Base-by-base conservation (phyloP, 2,113 vertebrate species). In the Illadopsis cleaveri region DNA sequence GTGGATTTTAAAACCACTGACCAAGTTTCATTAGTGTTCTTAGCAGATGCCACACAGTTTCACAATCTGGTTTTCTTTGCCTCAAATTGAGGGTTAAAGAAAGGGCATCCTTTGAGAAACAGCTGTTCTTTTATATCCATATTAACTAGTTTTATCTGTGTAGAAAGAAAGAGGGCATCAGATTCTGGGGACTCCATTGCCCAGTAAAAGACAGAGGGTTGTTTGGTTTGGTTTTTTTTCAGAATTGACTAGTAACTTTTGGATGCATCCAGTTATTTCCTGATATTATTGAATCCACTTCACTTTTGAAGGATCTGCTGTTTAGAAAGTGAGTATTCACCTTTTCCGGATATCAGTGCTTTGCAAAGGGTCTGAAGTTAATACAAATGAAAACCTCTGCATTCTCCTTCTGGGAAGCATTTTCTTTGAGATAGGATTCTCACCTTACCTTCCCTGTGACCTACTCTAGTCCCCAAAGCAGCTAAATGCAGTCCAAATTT, bases 1-100 rank as follows among this genome's bases (percentile, higher is more conserved):
- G 47, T 90, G 37, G 20, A 75, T 92, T 83, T 81, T 80, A 86
- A 96, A 94, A 92, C 82, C 80, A 50, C 93, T 77, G 66, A 60
- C 35, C 54, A 64, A 50, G 82, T 96, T 96, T 95, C 56, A 1
- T 65, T 95, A 47, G 45, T 22, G 23, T 78, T 81, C 64, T 66
- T 37, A 75, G 70, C 79, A 47, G 22, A 56, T 91, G 93, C 65
- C 89, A 79, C 54, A 48, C 23, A 60, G 58, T 94, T 95, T 96
- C 69, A 2, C 10, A 84, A 7, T 33, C 38, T 80, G 72, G 24
- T 87, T 95, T 94, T 81, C 50, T 89, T 86, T 64, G 37, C 61
- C 71, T 89, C 85, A 90, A 38, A 50, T 3, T 53, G 37, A 79
- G 35, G 86, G 84, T 90, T 90, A 93, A 94, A 94, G 13, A 91